Base-by-base conservation (phyloP, 2,113 vertebrate species). In the Centropus bengalensis region DNA sequence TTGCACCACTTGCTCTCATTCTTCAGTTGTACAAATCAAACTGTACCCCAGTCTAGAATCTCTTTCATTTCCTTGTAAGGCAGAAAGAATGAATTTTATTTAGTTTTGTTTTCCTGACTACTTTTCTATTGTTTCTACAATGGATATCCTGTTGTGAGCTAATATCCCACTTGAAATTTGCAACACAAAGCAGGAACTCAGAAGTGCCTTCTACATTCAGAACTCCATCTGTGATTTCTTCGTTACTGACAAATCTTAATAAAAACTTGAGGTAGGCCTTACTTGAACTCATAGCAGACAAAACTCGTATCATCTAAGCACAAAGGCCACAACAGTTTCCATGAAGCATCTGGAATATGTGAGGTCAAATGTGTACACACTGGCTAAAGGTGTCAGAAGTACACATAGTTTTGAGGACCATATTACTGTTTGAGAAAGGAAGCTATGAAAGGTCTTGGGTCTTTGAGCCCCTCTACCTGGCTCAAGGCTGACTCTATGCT, bases 281-380 rank as follows among this genome's bases (percentile, higher is more conserved):
- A 59, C 12, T 4, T 54, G 30, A 56, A 64, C 21, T 84, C 28
- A 30, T 12, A 77, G 30, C 24, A 89, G 38, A 40, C 4, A 59
- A 73, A 69, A 19, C 2, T 32, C 23, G 6, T 13, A 9, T 45
- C 28, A 86, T 47, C 24, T 40, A 63, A 51, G 40, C 10, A 42
- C 1, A 2, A 76, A 47, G 21, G 6, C 23, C 63, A 49, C 23
- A 63, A 4, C 2, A 23, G 15, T 7, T 88, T 42, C 33, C 1
- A 2, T 6, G 8, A 18, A 33, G 10, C 14, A 18, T 22, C 24
- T 62, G 51, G 21, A 60, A 56, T 14, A 7, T 0, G 0, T 38
- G 33, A 75, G 24, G 10, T 12, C 1, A 0, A 55, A 69, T 4
- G 9, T 9, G 6, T 17, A 21, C 9, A 12, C 0, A 3, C 7